Base-by-base conservation (phyloP, 2,888 invertebrate genomes). In the Phania funesta region DNA sequence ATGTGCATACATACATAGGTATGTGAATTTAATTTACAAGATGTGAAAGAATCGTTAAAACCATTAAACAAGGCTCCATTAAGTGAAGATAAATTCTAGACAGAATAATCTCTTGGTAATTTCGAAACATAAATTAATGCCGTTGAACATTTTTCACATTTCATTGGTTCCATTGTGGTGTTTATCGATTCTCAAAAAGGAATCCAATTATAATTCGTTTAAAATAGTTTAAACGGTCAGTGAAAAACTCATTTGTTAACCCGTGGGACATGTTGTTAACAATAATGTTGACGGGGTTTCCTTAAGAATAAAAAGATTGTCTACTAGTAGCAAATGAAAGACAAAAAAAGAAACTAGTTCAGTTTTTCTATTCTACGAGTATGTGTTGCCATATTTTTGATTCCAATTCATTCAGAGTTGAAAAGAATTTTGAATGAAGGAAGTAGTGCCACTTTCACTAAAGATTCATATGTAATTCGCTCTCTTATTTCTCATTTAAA, bases 161-260 rank as follows among this genome's bases (percentile, higher is more conserved):
- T 29, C n/a, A 52, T 52, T 26, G 26, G 52, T 52, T 29, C 29
- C 52, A 52, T 8, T 52, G 29, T n/a, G 4, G 35, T 35, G 35
- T 26, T 6, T 41, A 41, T 41, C 7, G 41, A 41, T 41, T 56
- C 78, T 56, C 50, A 67, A 73, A 65, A 48, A 56, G 83, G n/a
- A 84, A 86, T 85, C 86, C 84, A 87, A 87, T 87, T 87, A 88
- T 87, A 86, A 85, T 85, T 83, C 86, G 85, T 88, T 88, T 88
- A 88, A 88, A 88, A 85, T 85, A 85, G 83, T 85, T 87, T 86
- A 84, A 88, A 88, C 87, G 83, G 81, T 82, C 32, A 58, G 65
- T 22, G 38, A 16, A 13, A 71, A 71, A 18, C 22, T 35, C 13
- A 22, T 18, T 35, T 48, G 48, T 13, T 7, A 48, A 32, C 48